Base-by-base conservation (phyloP, 2,888 invertebrate species). In the Drosophila helvetica region DNA sequence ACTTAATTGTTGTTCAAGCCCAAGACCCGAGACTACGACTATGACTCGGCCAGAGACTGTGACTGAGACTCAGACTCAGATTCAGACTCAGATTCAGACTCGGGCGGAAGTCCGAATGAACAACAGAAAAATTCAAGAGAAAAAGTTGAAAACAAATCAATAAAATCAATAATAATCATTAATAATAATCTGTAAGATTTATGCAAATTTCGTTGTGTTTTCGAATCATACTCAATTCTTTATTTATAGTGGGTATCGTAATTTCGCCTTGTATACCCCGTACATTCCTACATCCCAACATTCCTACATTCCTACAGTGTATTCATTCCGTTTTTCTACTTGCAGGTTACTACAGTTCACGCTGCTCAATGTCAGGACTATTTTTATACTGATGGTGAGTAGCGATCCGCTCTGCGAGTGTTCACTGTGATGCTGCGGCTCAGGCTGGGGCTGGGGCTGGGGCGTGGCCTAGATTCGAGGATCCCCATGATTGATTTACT, bases 361-460 rank as follows among this genome's bases (percentile, higher is more conserved):
- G 95, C 95, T 96, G 95, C 95, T 95, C 95, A 95, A 95, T 95
- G 96, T 95, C 94, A 95, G 95, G 95, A 95, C 95, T 95, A 95
- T 95, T 95, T 95, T 95, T 95, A 95, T 95, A 95, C 95, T 95
- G 95, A 96, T 96, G 96, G 96, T 96, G 92, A 95, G 95, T 94
- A 38, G 38, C 33, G 15, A 5, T 4, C 15, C 33, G 6, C 33
- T 15, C 33, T 5, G 33, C 33, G 15, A 15, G n/a, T 42, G 17
- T 33, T 53, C 10, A 30, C 18, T 60, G 47, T 33, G 22, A 48
- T 22, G 22, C 22, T 22, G 22, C 22, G 22, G 22, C 22, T 22
- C 22, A 0, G 22, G 22, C 22, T 22, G 19, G 19, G 19, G 2
- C 8, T 2, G 27, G 33, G 19, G 2, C 33, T 33, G 33, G 33